Evolutionary conservation across 2,113 vertebrate species (phyloP).

Genomic region (Amblyopsis rosae): DNA sequence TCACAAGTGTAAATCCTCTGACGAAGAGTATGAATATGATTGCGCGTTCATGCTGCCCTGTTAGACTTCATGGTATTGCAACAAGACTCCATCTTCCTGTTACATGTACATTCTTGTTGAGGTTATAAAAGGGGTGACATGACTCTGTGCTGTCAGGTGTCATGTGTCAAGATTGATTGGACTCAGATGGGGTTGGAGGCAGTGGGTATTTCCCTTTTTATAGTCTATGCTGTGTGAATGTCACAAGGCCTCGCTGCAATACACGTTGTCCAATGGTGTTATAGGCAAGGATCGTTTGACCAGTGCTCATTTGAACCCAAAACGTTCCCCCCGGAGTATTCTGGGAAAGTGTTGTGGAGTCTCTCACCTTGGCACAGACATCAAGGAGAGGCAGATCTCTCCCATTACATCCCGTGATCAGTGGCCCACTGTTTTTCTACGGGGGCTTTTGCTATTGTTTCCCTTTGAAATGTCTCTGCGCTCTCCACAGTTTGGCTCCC

Average conservation of each 20-base stretch:
- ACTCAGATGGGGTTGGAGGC: slow-evolving; percentile 13
- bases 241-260: slow-evolving; percentile 32
- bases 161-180: slow-evolving; percentile 29
- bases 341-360: slow-evolving; percentile 66
- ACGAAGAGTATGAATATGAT: background rate
- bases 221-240: slow-evolving; percentile 26
- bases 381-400: slow-evolving; percentile 64
- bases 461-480: slow-evolving; percentile 62
- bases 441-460: slow-evolving; percentile 62
- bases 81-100: slow-evolving; percentile 5
- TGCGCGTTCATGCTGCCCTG: background rate
- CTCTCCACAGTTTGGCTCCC: slow-evolving; percentile 67
- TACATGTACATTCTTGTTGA: slow-evolving; percentile 11
- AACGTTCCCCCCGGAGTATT: slow-evolving; percentile 51
- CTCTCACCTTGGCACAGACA: slow-evolving; percentile 72
- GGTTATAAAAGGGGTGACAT: slow-evolving; percentile 18
- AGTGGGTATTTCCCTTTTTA: slow-evolving; percentile 30
- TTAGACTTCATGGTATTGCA: background rate
- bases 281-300: slow-evolving; percentile 28
- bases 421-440: slow-evolving; percentile 63
- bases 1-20: background rate
- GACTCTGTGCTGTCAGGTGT: slow-evolving; percentile 26
- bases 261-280: slow-evolving; percentile 41
- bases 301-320: slow-evolving; percentile 52
- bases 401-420: slow-evolving; percentile 69